Percentiles rank a stretch among this genome's conserved stretches.
Evolutionary conservation across 2,113 vertebrate species (phyloP).

Genomic region (Crocuta crocuta): DNA sequence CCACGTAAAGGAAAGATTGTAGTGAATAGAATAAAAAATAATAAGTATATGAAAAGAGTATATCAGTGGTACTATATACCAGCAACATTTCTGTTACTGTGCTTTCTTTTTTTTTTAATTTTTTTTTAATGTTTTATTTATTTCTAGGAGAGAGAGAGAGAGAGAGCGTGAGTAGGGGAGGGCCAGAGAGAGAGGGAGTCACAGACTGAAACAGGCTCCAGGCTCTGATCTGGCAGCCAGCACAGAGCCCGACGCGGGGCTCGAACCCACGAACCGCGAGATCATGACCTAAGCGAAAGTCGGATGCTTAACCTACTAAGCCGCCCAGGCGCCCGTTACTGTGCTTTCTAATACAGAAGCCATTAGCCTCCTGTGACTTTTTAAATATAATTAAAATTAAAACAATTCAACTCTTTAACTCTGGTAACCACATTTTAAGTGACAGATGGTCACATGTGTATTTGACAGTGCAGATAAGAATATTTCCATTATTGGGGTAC

Average conservation of each 20-base stretch:
- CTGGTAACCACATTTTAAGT: background rate
- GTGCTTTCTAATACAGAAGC: background rate
- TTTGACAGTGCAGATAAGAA: background rate
- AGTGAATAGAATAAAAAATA: background rate
- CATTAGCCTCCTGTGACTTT: background rate
- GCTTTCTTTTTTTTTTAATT: background rate
- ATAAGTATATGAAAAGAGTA: background rate
- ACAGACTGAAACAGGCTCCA: no score
- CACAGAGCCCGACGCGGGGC: no score
- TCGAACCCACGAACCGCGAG: no score
- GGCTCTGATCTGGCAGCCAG: no score
- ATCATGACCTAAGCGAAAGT: no score
- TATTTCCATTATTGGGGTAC: background rate
- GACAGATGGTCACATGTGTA: rapidly evolving
- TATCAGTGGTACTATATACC: background rate
- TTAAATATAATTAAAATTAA: conserved; percentile 8
- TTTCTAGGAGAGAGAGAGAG: no score
- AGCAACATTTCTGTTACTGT: background rate
- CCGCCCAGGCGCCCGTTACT: background rate
- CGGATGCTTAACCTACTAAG: no score
- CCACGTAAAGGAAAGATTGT: background rate
- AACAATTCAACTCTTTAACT: background rate
- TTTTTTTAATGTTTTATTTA: no score
- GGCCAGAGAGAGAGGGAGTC: no score
- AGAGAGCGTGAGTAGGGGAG: no score